Evolutionary conservation across 1,140 invertebrate species (phyloP).

Genomic region (Papilio dardanus): DNA sequence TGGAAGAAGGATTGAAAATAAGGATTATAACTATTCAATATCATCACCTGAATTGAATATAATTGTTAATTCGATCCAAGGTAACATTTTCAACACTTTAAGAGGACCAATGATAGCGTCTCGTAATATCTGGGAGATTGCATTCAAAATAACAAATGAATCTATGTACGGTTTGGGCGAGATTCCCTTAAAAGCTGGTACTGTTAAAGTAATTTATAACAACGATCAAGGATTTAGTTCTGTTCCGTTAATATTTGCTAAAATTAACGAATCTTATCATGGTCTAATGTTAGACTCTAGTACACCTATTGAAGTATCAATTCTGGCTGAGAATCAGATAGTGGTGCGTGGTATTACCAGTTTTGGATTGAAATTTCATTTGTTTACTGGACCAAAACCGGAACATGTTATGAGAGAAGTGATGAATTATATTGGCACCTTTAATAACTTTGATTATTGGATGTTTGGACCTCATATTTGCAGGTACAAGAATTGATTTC

Average conservation of each 20-base stretch:
- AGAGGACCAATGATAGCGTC: constrained; percentile 72
- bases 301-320: constrained; percentile 61
- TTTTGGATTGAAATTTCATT: constrained; percentile 62
- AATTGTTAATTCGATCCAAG: constrained; percentile 51
- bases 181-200: constrained; percentile 59
- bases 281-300: constrained; percentile 63
- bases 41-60: constrained; percentile 64
- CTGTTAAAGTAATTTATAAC: constrained; percentile 64
- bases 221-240: constrained; percentile 53
- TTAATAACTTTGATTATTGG: constrained; percentile 67
- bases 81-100: constrained; percentile 65
- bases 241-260: constrained; percentile 70
- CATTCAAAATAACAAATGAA: constrained; percentile 69
- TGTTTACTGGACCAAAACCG: constrained; percentile 72
- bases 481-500: constrained; percentile 49
- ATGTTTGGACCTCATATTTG: constrained; percentile 74
- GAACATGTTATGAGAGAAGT: constrained; percentile 69
- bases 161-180: constrained; percentile 72
- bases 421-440: constrained; percentile 50
- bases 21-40: constrained; percentile 60
- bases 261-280: constrained; percentile 60
- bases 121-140: constrained; percentile 72
- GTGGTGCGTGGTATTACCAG: constrained; percentile 65
- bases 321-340: constrained; percentile 57
- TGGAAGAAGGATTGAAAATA: constrained; percentile 57